A percentile compares a stretch with the other conserved stretches of the same genome.
Conservation (phyloP, 2,888 invertebrate genomes). For the Sinhomidia bicolor region DNA sequence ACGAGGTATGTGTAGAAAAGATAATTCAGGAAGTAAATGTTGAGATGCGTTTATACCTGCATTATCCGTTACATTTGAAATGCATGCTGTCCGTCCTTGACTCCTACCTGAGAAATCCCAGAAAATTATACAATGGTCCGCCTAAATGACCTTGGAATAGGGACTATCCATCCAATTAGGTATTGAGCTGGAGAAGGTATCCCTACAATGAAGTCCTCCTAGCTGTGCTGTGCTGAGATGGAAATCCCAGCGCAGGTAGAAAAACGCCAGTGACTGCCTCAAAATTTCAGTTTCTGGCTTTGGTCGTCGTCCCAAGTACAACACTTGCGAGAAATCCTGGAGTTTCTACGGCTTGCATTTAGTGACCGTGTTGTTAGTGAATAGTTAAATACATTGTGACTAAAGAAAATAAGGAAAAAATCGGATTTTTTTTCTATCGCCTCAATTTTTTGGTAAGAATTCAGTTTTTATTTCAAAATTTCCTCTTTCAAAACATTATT, state of each 20-base stretch:
- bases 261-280: conserved; percentile 78
- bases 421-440: conserved; percentile 61
- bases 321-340: not conserved
- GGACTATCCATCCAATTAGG: conserved; percentile 42
- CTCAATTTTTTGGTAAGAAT: conserved; percentile 59
- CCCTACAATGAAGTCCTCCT: conserved; percentile 41
- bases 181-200: conserved; percentile 35
- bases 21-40: conserved; percentile 37
- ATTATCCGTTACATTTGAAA: conserved; percentile 26
- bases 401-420: conserved; percentile 43
- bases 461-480: not conserved
- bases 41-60: not conserved
- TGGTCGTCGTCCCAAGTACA: conserved; percentile 23
- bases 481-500: not conserved
- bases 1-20: not conserved
- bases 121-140: conserved; percentile 50
- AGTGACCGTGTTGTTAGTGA: conserved; percentile 43
- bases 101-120: conserved; percentile 70
- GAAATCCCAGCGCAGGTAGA: conserved; percentile 73
- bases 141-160: conserved; percentile 73
- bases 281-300: conserved; percentile 70
- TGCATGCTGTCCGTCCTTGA: conserved; percentile 75
- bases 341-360: not conserved
- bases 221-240: conserved; percentile 52
- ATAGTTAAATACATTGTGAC: not conserved